Evolutionary conservation across 2,113 vertebrate genomes (phyloP).

Genomic region (Coturnix japonica): DNA sequence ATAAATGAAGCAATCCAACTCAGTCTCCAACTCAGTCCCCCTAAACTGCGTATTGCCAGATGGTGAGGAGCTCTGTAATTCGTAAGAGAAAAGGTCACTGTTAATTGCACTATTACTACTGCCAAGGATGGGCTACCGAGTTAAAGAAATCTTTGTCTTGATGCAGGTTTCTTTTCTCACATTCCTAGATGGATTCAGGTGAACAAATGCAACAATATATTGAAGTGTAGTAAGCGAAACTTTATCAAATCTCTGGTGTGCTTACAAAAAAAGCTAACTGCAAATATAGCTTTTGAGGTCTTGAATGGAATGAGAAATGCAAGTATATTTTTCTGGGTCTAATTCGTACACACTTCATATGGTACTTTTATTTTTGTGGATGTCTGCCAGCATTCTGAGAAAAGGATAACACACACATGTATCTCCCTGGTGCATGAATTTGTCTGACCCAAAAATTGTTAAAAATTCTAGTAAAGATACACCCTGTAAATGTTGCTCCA

Average conservation of each 20-base stretch:
- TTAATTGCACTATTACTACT: not conserved
- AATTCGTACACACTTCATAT: not conserved
- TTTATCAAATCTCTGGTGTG: not conserved
- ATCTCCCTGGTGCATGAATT: not conserved
- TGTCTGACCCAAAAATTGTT: not conserved
- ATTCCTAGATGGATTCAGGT: not conserved
- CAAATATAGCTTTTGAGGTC: not conserved
- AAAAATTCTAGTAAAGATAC: not conserved
- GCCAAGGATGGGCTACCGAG: not conserved
- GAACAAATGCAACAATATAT: not conserved
- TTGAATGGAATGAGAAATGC: not conserved
- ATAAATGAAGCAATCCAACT: not conserved
- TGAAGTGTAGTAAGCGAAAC: not conserved
- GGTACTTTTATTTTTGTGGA: not conserved
- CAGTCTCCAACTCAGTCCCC: not conserved
- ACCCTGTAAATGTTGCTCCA: not conserved
- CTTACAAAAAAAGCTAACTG: not conserved
- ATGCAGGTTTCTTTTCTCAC: not conserved
- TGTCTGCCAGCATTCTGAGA: not conserved
- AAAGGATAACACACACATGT: not conserved
- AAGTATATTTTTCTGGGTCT: not conserved
- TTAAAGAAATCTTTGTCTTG: not conserved
- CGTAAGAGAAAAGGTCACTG: not conserved
- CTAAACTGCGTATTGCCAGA: not conserved
- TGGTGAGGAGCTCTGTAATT: not conserved